Percentiles rank a stretch among this genome's conserved stretches.
Evolutionary conservation across 2,888 invertebrate genomes (phyloP).

Genomic region (Zonitis immaculata): DNA sequence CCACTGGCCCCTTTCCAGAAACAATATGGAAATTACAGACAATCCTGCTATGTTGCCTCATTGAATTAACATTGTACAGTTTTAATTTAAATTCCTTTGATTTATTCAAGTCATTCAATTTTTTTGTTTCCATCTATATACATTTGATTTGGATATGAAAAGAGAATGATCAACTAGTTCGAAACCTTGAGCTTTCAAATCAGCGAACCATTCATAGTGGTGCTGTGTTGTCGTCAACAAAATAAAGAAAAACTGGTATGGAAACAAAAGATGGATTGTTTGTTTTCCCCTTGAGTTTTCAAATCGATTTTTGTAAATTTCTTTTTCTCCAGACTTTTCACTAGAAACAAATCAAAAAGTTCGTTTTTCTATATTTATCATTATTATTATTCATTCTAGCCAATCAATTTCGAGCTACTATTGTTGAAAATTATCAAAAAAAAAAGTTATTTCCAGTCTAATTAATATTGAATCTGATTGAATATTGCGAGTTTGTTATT

Average conservation of each 20-base stretch:
- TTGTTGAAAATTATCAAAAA: too few relatives aligned
- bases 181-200: constrained; percentile 32
- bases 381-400: too few relatives aligned
- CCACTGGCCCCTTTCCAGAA: background rate
- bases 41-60: too few relatives aligned
- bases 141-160: constrained; percentile 34
- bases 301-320: too few relatives aligned
- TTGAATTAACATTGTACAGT: too few relatives aligned
- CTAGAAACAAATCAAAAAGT: too few relatives aligned
- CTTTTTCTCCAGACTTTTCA: too few relatives aligned
- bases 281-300: too few relatives aligned
- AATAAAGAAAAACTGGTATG: constrained; percentile 28
- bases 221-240: constrained; percentile 25
- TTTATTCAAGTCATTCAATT: background rate
- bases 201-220: constrained; percentile 31
- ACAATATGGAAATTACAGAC: too few relatives aligned
- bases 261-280: constrained; percentile 17
- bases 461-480: background rate
- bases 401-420: too few relatives aligned
- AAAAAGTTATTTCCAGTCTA: too few relatives aligned
- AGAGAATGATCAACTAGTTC: constrained; percentile 31
- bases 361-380: too few relatives aligned
- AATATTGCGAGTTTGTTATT: background rate
- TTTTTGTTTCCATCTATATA: background rate
- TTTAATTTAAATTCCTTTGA: background rate